Percentiles rank a stretch among this genome's conserved stretches.
Conservation (phyloP, 2,113 vertebrate species). For the Lophotis ruficrista region DNA sequence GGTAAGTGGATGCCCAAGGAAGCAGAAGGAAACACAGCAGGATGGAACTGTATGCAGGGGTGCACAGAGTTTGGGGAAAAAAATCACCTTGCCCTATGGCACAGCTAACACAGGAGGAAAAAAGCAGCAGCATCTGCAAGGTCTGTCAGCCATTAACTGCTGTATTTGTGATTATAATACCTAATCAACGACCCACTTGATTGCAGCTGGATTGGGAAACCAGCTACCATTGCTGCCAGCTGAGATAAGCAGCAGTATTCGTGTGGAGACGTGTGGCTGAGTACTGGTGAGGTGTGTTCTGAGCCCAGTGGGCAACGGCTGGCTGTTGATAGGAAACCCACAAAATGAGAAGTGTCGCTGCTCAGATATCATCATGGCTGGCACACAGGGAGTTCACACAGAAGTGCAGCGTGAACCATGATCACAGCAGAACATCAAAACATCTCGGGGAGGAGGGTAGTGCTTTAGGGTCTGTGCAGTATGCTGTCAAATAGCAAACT, state of each 20-base stretch:
- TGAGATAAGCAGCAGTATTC: constrained; percentile 9
- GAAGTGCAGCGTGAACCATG: background rate
- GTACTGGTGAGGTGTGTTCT: background rate
- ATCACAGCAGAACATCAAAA: background rate
- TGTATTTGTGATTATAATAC: background rate
- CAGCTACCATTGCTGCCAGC: background rate
- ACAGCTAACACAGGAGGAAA: background rate
- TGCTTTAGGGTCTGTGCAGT: background rate
- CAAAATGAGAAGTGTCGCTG: constrained; percentile 24
- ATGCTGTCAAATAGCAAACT: background rate
- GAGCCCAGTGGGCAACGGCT: background rate
- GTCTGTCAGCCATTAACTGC: background rate
- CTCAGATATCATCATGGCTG: background rate
- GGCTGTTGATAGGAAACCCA: constrained; percentile 19
- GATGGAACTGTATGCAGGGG: fast-evolving
- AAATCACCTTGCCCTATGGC: background rate
- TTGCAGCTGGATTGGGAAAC: constrained; percentile 28
- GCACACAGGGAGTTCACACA: background rate
- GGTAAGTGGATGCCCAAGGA: background rate
- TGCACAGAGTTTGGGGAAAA: background rate
- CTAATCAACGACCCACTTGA: background rate
- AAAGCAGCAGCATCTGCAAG: background rate
- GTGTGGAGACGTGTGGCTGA: background rate
- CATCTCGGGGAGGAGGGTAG: background rate
- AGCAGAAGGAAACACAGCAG: background rate